Conservation (phyloP, 1,140 invertebrate genomes). For the Trissolcus basalis region DNA sequence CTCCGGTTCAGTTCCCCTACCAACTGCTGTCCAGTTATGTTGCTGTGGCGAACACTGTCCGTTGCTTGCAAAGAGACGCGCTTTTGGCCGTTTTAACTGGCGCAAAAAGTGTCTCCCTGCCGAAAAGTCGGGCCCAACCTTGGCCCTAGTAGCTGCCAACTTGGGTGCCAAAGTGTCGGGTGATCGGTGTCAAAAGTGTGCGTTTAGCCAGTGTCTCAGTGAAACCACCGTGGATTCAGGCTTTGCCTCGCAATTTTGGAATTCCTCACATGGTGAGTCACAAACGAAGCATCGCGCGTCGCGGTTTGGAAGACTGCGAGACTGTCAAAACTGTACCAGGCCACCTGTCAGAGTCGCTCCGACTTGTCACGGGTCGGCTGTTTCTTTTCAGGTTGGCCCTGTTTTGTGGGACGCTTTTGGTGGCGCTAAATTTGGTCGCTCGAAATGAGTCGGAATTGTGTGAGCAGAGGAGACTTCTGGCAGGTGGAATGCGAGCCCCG, state of each 20-base stretch:
- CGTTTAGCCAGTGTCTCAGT: constrained; percentile 32
- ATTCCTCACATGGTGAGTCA: constrained; percentile 5
- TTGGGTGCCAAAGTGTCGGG: constrained; percentile 18
- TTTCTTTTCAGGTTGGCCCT: no score
- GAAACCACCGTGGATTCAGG: constrained; percentile 16
- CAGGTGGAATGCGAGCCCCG: constrained; percentile 68
- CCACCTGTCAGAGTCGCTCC: no score
- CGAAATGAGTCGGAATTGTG: no score
- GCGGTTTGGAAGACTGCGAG: no score
- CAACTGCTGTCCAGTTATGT: constrained; percentile 74
- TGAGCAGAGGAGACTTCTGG: constrained; percentile 67
- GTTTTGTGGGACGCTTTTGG: no score
- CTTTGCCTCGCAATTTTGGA: constrained; percentile 10
- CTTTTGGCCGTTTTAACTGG: constrained; percentile 31
- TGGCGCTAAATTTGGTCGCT: no score
- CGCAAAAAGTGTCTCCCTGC: constrained; percentile 19
- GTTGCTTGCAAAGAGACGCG: constrained; percentile 57
- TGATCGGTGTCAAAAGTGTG: not conserved
- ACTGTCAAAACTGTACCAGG: no score
- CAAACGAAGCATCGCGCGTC: not conserved
- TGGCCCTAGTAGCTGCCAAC: not conserved
- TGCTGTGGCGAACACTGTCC: constrained; percentile 69
- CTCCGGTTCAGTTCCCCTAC: constrained; percentile 73
- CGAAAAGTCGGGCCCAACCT: constrained; percentile 7
- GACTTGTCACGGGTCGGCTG: no score